Conservation (phyloP, 2,797 vertebrate species). For the Molossus alvarezi region DNA sequence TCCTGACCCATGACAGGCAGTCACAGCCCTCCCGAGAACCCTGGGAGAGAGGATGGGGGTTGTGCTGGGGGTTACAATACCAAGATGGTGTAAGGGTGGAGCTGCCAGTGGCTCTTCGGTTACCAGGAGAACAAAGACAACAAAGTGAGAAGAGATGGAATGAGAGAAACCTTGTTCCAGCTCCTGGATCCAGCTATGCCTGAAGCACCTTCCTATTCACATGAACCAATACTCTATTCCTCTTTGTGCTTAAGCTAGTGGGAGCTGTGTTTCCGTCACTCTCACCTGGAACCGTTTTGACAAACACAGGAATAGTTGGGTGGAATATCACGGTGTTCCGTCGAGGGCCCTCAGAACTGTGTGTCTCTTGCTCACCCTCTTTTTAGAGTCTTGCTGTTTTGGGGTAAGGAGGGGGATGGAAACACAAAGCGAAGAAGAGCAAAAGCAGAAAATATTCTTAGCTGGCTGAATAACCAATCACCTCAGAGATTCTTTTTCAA, state of each 20-base stretch:
- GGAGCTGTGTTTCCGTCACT: slow-evolving; percentile 19
- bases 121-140: background rate
- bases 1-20: background rate
- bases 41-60: background rate
- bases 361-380: background rate
- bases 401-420: too few species aligned
- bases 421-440: background rate
- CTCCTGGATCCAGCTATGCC: background rate
- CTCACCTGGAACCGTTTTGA: background rate
- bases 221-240: background rate
- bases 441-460: background rate
- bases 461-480: background rate
- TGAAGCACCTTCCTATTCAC: slow-evolving; percentile 1
- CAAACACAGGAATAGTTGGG: background rate
- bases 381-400: background rate
- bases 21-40: background rate
- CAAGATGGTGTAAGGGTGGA: background rate
- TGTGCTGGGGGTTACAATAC: background rate
- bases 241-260: slow-evolving; percentile 3
- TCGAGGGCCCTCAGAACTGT: background rate
- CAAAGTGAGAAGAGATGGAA: background rate
- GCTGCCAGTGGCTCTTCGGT: background rate
- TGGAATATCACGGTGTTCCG: background rate
- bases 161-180: background rate
- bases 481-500: too few species aligned